Conservation (phyloP, 2,113 vertebrate species). For the Smithornis capensis region DNA sequence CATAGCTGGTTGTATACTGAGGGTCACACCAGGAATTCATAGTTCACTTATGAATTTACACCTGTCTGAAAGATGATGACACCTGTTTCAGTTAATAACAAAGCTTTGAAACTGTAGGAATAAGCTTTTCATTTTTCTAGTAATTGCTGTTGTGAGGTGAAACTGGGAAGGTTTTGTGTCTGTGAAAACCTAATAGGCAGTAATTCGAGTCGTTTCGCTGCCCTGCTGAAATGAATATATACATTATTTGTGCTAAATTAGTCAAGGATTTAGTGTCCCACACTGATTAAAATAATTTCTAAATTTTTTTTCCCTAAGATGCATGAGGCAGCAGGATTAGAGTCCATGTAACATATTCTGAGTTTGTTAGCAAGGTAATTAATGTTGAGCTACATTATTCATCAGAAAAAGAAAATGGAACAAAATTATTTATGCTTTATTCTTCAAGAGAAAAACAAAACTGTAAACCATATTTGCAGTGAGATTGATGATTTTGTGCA, state of each 20-base stretch:
- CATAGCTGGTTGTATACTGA: rapidly evolving
- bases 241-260: background rate
- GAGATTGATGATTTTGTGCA: background rate
- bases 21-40: background rate
- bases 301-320: background rate
- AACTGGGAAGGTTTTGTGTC: background rate
- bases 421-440: background rate
- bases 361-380: background rate
- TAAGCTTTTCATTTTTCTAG: background rate
- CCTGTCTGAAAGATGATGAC: background rate
- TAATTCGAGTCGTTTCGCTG: background rate
- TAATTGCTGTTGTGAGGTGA: background rate
- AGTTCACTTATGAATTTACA: background rate
- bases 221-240: background rate
- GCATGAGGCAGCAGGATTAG: background rate
- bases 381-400: background rate
- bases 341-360: background rate
- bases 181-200: background rate
- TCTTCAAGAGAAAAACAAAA: background rate
- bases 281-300: background rate
- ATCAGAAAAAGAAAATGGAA: background rate
- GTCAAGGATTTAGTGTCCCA: background rate
- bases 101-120: background rate
- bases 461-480: background rate
- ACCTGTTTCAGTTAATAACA: background rate